These are phyloP conservation scores for Orcinus orca DNA, from an alignment of 2,113 vertebrate species.

Conservation along the genomic window DNA sequence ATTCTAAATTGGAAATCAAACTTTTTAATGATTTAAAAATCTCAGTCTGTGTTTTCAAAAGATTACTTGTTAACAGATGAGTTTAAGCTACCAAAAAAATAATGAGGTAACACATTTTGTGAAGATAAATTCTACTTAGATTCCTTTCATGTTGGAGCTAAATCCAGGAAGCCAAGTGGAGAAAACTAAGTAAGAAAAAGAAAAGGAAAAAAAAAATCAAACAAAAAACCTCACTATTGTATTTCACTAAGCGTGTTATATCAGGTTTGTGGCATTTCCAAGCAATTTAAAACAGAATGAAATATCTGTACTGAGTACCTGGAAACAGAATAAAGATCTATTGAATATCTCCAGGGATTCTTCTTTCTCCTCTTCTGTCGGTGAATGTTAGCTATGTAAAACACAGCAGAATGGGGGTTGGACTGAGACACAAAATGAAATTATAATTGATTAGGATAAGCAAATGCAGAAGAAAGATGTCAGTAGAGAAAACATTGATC, in stretches of 20 bases:
- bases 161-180: not conserved
- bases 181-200: slow-evolving; percentile 1
- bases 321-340: not conserved
- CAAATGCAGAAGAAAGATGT: not conserved
- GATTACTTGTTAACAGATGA: not conserved
- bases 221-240: not conserved
- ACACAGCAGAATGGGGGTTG: not conserved
- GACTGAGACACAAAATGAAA: not conserved
- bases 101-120: not conserved
- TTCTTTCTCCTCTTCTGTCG: not conserved
- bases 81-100: not conserved
- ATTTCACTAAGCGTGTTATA: not conserved
- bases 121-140: not conserved
- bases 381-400: not conserved
- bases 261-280: not conserved
- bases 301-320: not conserved
- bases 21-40: slow-evolving; percentile 9
- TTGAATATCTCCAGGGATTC: not conserved
- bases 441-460: not conserved
- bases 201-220: not conserved
- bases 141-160: not conserved
- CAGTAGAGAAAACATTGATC: not conserved
- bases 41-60: slow-evolving; percentile 1
- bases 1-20: not conserved
- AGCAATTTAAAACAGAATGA: not conserved